phyloP scores from a whole-genome alignment of 2,113 vertebrate genomes.

The Eolophus roseicapilla region DNA sequence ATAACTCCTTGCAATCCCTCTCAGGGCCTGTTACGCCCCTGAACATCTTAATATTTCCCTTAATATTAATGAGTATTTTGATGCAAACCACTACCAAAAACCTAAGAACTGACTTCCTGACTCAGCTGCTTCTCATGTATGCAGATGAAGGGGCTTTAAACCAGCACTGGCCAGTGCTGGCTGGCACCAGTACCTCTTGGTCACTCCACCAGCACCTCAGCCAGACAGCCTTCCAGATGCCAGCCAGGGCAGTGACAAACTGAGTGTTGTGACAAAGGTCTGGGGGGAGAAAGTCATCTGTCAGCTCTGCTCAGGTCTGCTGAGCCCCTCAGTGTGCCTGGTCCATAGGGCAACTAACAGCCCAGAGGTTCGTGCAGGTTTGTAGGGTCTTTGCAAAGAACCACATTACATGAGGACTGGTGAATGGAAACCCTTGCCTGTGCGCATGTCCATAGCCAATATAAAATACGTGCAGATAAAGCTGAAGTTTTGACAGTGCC shows the following conservation, averaged over 20 bases:
- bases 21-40: background rate
- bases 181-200: background rate
- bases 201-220: background rate
- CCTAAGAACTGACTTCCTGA: background rate
- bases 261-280: background rate
- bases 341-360: background rate
- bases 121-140: background rate
- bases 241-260: background rate
- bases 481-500: background rate
- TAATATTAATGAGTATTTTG: background rate
- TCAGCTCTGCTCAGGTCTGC: background rate
- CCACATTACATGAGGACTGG: accelerated
- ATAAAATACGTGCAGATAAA: background rate
- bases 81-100: background rate
- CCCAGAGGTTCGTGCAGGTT: accelerated
- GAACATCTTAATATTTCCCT: background rate
- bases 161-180: background rate
- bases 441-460: background rate
- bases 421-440: background rate
- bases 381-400: background rate
- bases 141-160: background rate
- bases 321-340: background rate
- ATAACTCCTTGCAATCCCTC: background rate
- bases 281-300: background rate
- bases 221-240: background rate